Evolutionary conservation across 2,113 vertebrate genomes (phyloP).

Genomic region (Gulo gulo): DNA sequence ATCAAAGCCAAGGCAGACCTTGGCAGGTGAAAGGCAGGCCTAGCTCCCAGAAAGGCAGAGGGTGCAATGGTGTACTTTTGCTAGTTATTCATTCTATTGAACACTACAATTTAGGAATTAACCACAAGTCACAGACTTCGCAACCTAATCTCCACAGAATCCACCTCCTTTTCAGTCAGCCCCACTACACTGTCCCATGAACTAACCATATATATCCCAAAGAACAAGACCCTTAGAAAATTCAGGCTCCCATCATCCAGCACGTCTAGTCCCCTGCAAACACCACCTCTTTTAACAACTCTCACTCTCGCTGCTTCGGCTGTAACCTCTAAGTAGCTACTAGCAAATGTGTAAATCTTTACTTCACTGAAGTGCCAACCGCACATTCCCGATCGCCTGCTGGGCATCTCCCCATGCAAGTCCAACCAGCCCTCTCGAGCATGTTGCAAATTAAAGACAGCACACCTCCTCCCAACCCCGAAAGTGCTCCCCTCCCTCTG

Average conservation of each 20-base stretch:
- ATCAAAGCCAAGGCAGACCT: neutral
- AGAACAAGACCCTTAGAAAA: neutral
- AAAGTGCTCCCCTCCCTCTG: accelerated
- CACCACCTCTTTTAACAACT: neutral
- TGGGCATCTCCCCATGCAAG: neutral
- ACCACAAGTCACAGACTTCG: neutral
- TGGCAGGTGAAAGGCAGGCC: neutral
- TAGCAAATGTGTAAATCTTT: neutral
- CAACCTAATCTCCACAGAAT: neutral
- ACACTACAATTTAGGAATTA: neutral
- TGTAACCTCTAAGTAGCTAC: neutral
- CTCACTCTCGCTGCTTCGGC: neutral
- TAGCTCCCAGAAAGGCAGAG: neutral
- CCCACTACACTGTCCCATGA: neutral
- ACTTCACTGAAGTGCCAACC: neutral
- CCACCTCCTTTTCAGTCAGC: neutral
- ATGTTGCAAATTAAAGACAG: neutral
- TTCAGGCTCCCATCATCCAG: too few relatives aligned
- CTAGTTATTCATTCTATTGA: neutral
- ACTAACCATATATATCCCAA: neutral
- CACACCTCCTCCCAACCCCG: neutral
- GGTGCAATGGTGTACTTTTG: neutral
- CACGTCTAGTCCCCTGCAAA: neutral
- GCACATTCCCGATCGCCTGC: neutral
- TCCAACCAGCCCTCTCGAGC: neutral